Evolutionary conservation across 1,140 invertebrate species (phyloP), one percentile per base, ranked within the genome.

Genomic region (Sipha flava): DNA sequence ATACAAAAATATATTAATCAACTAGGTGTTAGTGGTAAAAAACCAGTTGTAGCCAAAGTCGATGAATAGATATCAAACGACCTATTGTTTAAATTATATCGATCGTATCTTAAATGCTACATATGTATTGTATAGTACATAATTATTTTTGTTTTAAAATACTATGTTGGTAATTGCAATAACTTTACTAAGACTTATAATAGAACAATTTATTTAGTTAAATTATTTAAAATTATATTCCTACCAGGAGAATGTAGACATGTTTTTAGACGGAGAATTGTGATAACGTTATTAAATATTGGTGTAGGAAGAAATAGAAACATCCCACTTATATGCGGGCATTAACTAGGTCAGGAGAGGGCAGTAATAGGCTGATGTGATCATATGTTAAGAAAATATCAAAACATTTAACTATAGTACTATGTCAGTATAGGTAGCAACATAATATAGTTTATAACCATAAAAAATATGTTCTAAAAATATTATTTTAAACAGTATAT

Each of bases 51-150:
- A 43, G 21, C 1, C 21, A 14, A 26, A 26, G 43, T 40, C 34
- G 23, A 21, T 66, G 37, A 64, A 64, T 64, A 64, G n/a, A n/a
- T n/a, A 73, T 54, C n/a, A 73, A 54, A 73, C 70, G 47, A 73
- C 70, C 45, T 34, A 73, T 73, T 52, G 26, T 54, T 54, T 37
- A 18, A 34, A 49, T 16, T 29, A n/a, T 73, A 59, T 43, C 59
- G 29, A n/a, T 64, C 31, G 9, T 34, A 43, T 66, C 34, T 40
- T 21, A 43, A 66, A 43, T n/a, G n/a, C n/a, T n/a, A n/a, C n/a
- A n/a, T n/a, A 66, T 21, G 43, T 40, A 43, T 43, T 26, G 34
- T n/a, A 40, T 66, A 12, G n/a, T 66, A 1, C 4, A 40, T 40
- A 66, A 40, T 43, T 43, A 40, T 26, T 66, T 66, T 9, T 21